Evolutionary conservation across 1,140 invertebrate genomes (phyloP), one percentile per base, ranked within the genome.

Genomic region (Bombus huntii): DNA sequence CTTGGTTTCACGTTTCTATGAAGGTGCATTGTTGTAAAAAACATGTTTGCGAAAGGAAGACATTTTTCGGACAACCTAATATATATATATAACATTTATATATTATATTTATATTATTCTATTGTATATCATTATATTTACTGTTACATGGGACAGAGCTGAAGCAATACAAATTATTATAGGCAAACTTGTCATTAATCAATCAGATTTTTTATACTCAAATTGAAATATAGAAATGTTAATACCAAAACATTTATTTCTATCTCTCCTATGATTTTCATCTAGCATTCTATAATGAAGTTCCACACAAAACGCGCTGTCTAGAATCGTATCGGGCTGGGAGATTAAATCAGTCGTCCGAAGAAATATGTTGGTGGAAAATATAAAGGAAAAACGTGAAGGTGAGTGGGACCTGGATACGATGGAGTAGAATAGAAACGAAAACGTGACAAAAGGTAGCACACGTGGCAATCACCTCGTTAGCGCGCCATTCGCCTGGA

Each of bases 401-500:
- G 18, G 4, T 28, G n/a, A 28, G 47, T 53, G 47, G 9, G 25
- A 13, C 13, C 0, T 42, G 37, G 34, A 3, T n/a, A 47, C 57
- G 75, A 47, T 18, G 22, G 78, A 47, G 47, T 34, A 47, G 78
- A 47, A 47, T 37, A 31, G 68, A 66, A 39, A 37, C 42, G 72
- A 62, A 76, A 83, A 66, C 59, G 72, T n/a, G 71, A 76, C 81
- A 85, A 85, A 88, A 81, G 73, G 71, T 87, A 37, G 72, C 66
- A 68, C 71, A 59, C 66, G 47, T 68, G 76, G 81, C 80, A 79
- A 75, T 78, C 81, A 78, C 57, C 66, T 89, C 86, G 86, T 88
- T 88, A 88, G 72, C 65, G 81, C 28, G 59, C 66, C 65, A 85
- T 88, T 88, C 82, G 76, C 37, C 47, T 85, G 86, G 70, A 88